Evolutionary conservation across 2,888 invertebrate species (phyloP), one percentile per base, ranked within the genome.

Genomic region (Parapristionchus giblindavisi): DNA sequence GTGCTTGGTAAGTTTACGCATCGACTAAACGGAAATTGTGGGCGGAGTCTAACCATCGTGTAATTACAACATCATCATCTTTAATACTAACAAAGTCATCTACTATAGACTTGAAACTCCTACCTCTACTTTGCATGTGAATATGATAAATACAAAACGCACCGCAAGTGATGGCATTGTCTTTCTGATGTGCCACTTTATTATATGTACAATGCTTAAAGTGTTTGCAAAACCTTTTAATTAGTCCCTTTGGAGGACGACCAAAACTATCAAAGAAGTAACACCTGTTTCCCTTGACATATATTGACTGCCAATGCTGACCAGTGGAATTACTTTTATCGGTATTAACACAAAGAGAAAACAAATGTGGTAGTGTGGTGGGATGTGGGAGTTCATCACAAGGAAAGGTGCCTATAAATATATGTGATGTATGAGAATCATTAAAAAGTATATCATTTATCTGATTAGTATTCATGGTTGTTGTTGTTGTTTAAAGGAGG

Each of bases 331-430:
- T 8, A n/a, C 52, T 52, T 52, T 52, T 52, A 52, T 52, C 52
- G 11, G 52, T 52, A n/a, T 52, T 52, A 21, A 60, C 60, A 36
- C 60, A 60, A 5, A 60, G 34, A 14, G 60, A 60, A 14, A 60
- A 60, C 1, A 38, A 21, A 3, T 6, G 2, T 1, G 34, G 36
- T 21, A 60, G 21, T 1, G 60, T 36, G n/a, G 5, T 5, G 11
- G 60, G 60, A n/a, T 60, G 6, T 1, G 60, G 60, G 11, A 60
- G 60, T 60, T 60, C 21, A 24, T 60, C 60, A 60, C 60, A 60
- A 2, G 60, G n/a, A 36, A 60, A 60, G 8, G 60, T 60, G 3
- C 36, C 60, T 3, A 60, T 11, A 24, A 21, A 60, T 5, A n/a
- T n/a, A 1, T 38, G 34, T n/a, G 60, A 3, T 8, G 38, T 60